Percentiles rank a stretch among this genome's conserved stretches.
These are phyloP conservation scores for Torymus auratus DNA, from an alignment of 2,888 invertebrate species.

Conservation along the genomic window DNA sequence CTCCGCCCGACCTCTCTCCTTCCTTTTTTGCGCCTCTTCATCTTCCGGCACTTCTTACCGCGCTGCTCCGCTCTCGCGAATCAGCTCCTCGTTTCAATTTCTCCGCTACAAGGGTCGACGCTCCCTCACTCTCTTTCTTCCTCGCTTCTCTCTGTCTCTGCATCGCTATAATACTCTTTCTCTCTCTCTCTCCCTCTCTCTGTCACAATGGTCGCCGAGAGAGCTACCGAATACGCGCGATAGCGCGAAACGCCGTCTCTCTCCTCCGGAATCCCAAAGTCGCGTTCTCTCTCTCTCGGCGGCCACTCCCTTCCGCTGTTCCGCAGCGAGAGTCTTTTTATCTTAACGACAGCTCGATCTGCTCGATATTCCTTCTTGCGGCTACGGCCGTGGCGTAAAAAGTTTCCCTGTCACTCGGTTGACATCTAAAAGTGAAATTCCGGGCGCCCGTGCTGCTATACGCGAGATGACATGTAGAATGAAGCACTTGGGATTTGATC, in stretches of 20 bases:
- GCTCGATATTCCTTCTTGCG: constrained; percentile 19
- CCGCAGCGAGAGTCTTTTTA: neutral
- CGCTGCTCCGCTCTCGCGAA: constrained; percentile 1
- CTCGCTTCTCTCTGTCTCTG: neutral
- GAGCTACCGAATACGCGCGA: too few relatives aligned
- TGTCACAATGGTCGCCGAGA: too few relatives aligned
- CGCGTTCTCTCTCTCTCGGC: neutral
- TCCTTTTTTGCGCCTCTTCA: neutral
- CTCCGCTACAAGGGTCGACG: constrained; percentile 25
- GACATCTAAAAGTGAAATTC: constrained; percentile 30
- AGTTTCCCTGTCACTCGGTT: constrained; percentile 3
- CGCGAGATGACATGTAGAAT: too few relatives aligned
- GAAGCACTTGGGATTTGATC: neutral
- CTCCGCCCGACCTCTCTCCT: too few relatives aligned
- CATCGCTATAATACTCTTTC: too few relatives aligned
- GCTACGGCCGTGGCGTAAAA: neutral
- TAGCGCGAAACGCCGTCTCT: too few relatives aligned
- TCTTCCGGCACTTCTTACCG: constrained; percentile 29
- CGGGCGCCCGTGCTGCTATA: neutral
- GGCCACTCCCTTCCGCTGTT: constrained; percentile 32
- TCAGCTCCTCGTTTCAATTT: constrained; percentile 16
- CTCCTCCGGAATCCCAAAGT: too few relatives aligned
- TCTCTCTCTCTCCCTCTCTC: too few relatives aligned
- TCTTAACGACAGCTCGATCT: too few relatives aligned
- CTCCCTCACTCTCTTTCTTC: neutral